Evolutionary conservation across 92 coral and sea anemone species (phyloP), one percentile per base, ranked within the genome.

Genomic region (Scolanthus callimorphus): DNA sequence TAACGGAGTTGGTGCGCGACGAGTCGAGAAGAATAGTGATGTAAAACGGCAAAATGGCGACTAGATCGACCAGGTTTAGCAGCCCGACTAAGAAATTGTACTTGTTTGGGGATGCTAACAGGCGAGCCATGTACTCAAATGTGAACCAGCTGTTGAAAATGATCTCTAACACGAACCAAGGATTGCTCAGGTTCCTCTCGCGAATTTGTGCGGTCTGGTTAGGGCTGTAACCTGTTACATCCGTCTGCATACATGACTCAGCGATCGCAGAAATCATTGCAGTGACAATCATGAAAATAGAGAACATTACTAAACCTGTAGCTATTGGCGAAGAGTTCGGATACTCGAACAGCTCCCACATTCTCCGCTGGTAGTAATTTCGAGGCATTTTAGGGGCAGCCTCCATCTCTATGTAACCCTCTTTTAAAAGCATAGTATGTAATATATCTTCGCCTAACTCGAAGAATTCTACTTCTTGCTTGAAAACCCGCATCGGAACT

Each of bases 261-360:
- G 59, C 46, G 29, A 85, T 71, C 12, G 96, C 71, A 9, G 77
- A 51, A 1, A 85, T 57, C 2, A 94, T 89, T 10, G 99, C 94
- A 22, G 78, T 39, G 2, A 94, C 62, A 39, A 89, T 86, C 62
- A 94, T 73, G 30, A 63, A 62, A 53, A 94, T 77, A 0, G 99
- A 94, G 44, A 81, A 71, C 19, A 88, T 20, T 12, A 96, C 91
- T 31, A 94, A 70, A 23, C 69, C 65, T 48, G 83, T 73, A 0
- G 99, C 99, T 4, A 78, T 20, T 20, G 39, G 57, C 17, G 99
- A 94, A 12, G 96, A 84, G 67, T 84, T 89, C 0, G 99, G 99
- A n/a, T 94, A 85, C 55, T 94, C 99, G 20, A 94, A 89, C 20
- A 91, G 71, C 43, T 94, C 82, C 99, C 99, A 94, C 28, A 94